Percentiles rank a stretch among this genome's conserved stretches.
Evolutionary conservation across 2,888 invertebrate species (phyloP).

Genomic region (Clanis bilineata): DNA sequence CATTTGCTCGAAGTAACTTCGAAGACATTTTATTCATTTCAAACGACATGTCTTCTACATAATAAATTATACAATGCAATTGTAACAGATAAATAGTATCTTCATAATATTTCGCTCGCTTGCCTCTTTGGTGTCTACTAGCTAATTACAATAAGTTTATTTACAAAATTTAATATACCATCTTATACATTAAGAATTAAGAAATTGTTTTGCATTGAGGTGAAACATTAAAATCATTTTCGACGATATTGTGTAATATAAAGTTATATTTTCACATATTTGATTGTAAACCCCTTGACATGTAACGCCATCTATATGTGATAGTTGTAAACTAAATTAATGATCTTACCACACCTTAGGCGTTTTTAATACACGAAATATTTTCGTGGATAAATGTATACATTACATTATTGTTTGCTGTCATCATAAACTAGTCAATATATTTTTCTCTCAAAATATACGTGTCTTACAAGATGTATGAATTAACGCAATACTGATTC

Average conservation of each 20-base stretch:
- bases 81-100: conserved; percentile 74
- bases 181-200: conserved; percentile 26
- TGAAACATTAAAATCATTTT: conserved; percentile 27
- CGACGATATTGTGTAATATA: not conserved
- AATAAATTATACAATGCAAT: conserved; percentile 78
- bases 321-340: not conserved
- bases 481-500: conserved; percentile 28
- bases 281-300: not conserved
- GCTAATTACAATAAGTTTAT: conserved; percentile 56
- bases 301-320: not conserved
- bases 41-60: conserved; percentile 40
- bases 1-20: conserved; percentile 56
- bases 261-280: not conserved
- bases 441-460: not conserved
- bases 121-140: conserved; percentile 82
- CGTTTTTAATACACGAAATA: not conserved
- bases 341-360: not conserved
- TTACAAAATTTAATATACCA: conserved; percentile 34
- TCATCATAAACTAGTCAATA: not conserved
- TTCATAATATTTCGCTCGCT: conserved; percentile 52
- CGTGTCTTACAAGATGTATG: conserved; percentile 11
- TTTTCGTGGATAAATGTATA: not conserved
- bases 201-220: conserved; percentile 26
- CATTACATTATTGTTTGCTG: not conserved
- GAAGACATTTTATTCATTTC: conserved; percentile 35